Base-by-base conservation (phyloP, 2,797 vertebrate genomes). In the Gila robusta region DNA sequence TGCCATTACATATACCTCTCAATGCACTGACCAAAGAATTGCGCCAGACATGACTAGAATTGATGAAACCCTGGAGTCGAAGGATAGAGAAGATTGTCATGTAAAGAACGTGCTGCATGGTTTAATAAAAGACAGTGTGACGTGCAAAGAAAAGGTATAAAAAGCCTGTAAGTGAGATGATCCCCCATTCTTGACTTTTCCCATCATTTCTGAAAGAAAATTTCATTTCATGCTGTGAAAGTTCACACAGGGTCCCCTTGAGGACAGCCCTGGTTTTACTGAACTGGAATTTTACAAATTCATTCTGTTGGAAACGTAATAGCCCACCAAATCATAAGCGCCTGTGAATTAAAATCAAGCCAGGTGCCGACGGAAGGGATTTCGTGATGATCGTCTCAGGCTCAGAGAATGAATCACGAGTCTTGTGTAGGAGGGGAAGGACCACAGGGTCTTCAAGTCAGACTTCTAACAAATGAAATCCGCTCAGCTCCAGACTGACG, bases 381-480 rank as follows among this genome's bases (percentile, higher is more conserved):
- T 84, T 86, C 1, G 35, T 77, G 73, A 87, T 85, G 47, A 26
- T 66, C 19, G 32, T 35, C 69, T 84, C 79, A 78, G 44, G 44
- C 74, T 70, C 54, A 69, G 81, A 41, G 72, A 70, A 79, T 90
- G 89, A 91, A 67, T 91, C 89, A 90, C 28, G 16, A 26, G 66
- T 66, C 72, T 52, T 66, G 85, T 79, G 88, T 90, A 74, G 87
- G 90, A 88, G 78, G 85, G 81, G 35, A 69, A 39, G 82, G 70
- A 84, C 80, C 70, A 71, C 23, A 56, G 85, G 67, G 86, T 87
- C 47, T 86, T 71, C 64, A 70, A 83, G 85, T 87, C 84, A 86
- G 81, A 86, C 77, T 44, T 73, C 70, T 35, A 74, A 88, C 86
- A 89, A 87, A 91, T 79, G 72, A 89, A 87, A 85, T 79, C 17